Evolutionary conservation across 2,113 vertebrate genomes (phyloP), one percentile per base, ranked within the genome.

Genomic region (Syngnathoides biaculeatus): DNA sequence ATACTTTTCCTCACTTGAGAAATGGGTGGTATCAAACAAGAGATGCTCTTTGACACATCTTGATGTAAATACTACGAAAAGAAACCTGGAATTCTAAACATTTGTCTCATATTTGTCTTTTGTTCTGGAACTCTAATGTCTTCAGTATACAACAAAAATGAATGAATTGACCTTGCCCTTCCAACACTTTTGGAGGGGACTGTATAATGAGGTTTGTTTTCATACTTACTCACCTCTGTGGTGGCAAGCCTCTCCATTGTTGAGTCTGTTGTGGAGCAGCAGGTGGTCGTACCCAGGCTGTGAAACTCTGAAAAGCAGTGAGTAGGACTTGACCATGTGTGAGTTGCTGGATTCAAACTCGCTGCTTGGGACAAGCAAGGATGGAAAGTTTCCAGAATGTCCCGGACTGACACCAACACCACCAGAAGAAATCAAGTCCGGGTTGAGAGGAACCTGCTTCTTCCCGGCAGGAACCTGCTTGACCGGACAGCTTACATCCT

Each of bases 381-480:
- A 94, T 52, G 96, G 94, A 74, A 93, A 93, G 89, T 91, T 92
- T 89, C 92, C 93, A 24, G 91, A 90, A 89, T 98, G 97, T 67
- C 92, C 91, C 91, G 93, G 94, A 89, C 91, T 93, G 88, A n/a
- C n/a, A n/a, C 30, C 30, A 35, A 6, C 30, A 35, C 92, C 76
- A 87, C 92, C 72, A 0, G 75, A 20, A 0, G 75, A 35, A 0
- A 63, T 38, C 0, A 35, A 88, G 88, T 98, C 96, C 55, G 97
- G 97, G 87, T 99, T 99, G 89, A 98, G 94, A 90, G 95, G 96
- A 90, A 99, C 96, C 93, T 97, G 95, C 93, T 99, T 99, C 92
- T 98, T 98, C 87, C 96, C 97, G 50, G 96, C 95, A 64, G 96
- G 97, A 88, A 99, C 94, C 93, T 98, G 96, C 84, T 96, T 96